Percentiles rank a stretch among this genome's conserved stretches.
phyloP scores from a whole-genome alignment of 2,113 vertebrate genomes.

The Gila orcuttii region DNA sequence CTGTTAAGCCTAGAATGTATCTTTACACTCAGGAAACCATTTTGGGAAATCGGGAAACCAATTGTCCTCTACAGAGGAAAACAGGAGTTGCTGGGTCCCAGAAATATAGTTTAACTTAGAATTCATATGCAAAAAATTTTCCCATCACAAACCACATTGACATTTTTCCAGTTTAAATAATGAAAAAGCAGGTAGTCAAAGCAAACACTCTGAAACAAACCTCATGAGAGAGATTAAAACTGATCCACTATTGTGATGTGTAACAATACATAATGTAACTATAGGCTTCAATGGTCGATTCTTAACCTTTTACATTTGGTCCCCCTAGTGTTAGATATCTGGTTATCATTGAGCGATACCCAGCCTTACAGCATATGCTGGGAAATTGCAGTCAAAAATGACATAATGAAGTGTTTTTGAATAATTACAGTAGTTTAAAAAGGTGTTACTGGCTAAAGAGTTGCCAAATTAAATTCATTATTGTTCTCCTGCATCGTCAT shows the following conservation, averaged over 20 bases:
- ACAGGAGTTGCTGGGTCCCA: neutral
- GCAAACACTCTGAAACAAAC: neutral
- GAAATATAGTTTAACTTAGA: neutral
- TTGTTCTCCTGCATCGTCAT: constrained; percentile 1
- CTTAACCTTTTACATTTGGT: no score
- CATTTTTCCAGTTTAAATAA: neutral
- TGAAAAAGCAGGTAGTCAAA: neutral
- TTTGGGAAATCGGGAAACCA: neutral
- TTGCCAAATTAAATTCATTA: constrained; percentile 25
- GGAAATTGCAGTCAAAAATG: neutral
- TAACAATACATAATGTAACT: neutral
- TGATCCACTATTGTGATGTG: neutral
- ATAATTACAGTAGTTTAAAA: constrained; percentile 12
- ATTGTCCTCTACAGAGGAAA: neutral
- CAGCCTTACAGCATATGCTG: neutral
- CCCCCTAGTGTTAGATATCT: neutral
- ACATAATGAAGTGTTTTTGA: constrained; percentile 25
- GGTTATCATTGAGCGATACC: neutral
- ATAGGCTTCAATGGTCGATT: no score
- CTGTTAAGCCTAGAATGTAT: neutral
- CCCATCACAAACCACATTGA: neutral
- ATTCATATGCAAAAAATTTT: neutral
- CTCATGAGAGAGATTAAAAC: neutral
- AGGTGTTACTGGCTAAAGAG: constrained; percentile 25
- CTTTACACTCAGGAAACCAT: neutral